Conservation (phyloP, 2,113 vertebrate species). For the Stegostoma tigrinum region DNA sequence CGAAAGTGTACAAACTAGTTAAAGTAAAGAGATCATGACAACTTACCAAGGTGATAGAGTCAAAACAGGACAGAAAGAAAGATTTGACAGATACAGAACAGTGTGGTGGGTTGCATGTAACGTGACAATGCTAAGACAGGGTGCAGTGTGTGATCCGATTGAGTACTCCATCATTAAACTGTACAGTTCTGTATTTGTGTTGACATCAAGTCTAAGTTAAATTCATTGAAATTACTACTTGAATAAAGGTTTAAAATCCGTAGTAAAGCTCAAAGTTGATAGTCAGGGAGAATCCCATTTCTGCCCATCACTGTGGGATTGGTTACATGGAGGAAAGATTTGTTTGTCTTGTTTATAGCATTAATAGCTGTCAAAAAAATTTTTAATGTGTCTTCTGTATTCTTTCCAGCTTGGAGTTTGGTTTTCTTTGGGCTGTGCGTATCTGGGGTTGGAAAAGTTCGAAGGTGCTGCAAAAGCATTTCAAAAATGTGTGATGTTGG, state of each 20-base stretch:
- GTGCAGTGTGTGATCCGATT: neutral
- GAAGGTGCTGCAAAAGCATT: constrained; percentile 85
- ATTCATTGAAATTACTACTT: neutral
- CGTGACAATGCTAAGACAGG: neutral
- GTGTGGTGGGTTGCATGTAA: neutral
- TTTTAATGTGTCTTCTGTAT: neutral
- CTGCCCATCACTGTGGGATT: neutral
- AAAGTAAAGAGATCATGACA: too few relatives aligned
- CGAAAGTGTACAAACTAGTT: too few relatives aligned
- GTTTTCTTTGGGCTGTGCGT: constrained; percentile 94
- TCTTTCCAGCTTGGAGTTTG: constrained; percentile 80
- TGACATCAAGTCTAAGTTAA: neutral
- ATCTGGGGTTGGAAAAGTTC: constrained; percentile 78
- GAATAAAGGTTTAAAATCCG: neutral
- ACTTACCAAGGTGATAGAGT: too few relatives aligned
- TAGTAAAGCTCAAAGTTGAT: neutral
- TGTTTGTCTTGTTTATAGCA: neutral
- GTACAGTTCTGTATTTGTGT: neutral
- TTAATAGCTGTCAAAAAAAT: neutral
- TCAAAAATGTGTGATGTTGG: constrained; percentile 82
- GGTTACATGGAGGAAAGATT: neutral
- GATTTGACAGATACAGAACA: too few relatives aligned
- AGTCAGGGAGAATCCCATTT: neutral
- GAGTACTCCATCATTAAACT: neutral
- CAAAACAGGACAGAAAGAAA: too few relatives aligned